Conservation (phyloP, 2,113 vertebrate genomes). For the Cercocebus atys region DNA sequence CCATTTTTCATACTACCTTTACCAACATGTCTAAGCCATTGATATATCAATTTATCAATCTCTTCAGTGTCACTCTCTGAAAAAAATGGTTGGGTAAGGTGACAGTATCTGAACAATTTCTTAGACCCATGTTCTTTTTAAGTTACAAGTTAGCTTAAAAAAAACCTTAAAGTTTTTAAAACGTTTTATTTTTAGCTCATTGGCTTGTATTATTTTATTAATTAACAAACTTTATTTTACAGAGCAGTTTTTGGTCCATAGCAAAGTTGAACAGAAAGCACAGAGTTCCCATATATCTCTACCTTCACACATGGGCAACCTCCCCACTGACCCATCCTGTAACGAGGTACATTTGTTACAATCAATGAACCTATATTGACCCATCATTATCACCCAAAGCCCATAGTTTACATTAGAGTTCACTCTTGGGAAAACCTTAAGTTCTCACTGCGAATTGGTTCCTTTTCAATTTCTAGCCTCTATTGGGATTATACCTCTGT, state of each 20-base stretch:
- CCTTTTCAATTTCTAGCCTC: neutral
- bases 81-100: neutral
- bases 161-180: neutral
- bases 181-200: neutral
- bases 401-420: neutral
- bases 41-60: neutral
- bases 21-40: neutral
- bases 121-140: neutral
- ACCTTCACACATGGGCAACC: neutral
- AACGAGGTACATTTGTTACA: neutral
- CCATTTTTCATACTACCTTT: neutral
- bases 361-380: neutral
- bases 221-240: conserved; percentile 23
- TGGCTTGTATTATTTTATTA: neutral
- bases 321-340: neutral
- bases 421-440: neutral
- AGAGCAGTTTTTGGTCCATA: neutral
- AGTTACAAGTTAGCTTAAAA: neutral
- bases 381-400: neutral
- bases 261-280: neutral
- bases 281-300: neutral
- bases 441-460: conserved; percentile 16
- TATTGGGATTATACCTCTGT: conserved; percentile 12
- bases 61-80: neutral
- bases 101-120: neutral